These are phyloP conservation scores for Cosmia pyralina DNA, from an alignment of 2,888 invertebrate species.

Conservation along the genomic window DNA sequence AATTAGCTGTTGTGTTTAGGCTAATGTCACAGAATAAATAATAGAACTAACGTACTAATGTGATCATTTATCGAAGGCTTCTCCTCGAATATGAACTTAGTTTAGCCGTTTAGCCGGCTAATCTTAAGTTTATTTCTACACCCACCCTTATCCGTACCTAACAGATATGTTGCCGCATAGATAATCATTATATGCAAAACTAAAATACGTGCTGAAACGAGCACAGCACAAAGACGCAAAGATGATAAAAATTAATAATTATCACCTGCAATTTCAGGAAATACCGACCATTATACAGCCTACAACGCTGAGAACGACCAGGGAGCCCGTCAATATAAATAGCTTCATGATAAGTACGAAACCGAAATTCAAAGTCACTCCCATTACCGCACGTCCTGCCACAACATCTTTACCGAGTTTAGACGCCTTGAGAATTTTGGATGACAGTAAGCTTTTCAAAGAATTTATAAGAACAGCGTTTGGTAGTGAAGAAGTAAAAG, in stretches of 20 bases:
- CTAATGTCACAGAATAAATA: no score
- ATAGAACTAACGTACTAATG: no score
- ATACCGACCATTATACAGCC: slow-evolving; percentile 58
- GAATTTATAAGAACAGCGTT: slow-evolving; percentile 76
- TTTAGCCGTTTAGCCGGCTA: no score
- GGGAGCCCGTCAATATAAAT: rapidly evolving
- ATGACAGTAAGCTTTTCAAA: slow-evolving; percentile 70
- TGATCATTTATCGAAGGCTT: no score
- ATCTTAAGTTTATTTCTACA: neutral
- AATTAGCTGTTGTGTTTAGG: no score
- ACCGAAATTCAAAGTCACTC: rapidly evolving
- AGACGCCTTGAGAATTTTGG: slow-evolving; percentile 64
- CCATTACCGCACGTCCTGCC: neutral
- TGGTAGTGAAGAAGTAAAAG: slow-evolving; percentile 69
- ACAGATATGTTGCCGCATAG: no score
- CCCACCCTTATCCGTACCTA: no score
- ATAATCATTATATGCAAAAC: no score
- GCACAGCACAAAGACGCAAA: neutral
- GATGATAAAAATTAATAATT: neutral
- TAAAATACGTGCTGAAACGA: neutral
- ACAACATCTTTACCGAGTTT: neutral
- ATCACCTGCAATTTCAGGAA: slow-evolving; percentile 64
- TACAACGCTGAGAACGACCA: slow-evolving; percentile 64
- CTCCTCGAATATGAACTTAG: neutral
- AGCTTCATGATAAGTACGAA: neutral